These are phyloP conservation scores for Parus major DNA, from an alignment of 2,113 vertebrate genomes.

Conservation along the genomic window DNA sequence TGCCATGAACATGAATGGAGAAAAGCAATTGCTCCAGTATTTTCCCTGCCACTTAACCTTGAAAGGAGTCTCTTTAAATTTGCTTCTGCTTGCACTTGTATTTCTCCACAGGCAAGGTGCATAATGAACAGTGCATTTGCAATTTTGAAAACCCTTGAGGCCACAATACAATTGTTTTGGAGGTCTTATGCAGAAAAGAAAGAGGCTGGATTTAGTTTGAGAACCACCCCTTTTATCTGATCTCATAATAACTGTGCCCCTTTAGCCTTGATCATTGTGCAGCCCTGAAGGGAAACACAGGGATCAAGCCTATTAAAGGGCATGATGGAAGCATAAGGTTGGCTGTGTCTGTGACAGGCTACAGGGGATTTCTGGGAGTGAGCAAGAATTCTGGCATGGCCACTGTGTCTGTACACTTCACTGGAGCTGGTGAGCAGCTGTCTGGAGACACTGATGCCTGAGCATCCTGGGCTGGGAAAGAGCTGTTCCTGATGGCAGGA, in stretches of 20 bases:
- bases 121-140: background rate
- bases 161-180: background rate
- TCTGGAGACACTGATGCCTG: background rate
- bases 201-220: background rate
- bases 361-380: background rate
- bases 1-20: background rate
- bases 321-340: background rate
- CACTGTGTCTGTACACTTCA: background rate
- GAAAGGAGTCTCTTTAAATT: background rate
- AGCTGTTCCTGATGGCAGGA: background rate
- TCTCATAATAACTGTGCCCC: background rate
- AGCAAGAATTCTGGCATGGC: background rate
- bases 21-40: background rate
- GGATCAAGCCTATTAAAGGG: background rate
- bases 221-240: background rate
- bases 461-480: background rate
- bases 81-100: background rate
- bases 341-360: background rate
- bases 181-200: background rate
- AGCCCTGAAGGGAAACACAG: background rate
- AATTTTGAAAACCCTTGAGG: background rate
- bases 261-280: background rate
- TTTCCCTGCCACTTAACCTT: constrained; percentile 3
- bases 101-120: constrained; percentile 8
- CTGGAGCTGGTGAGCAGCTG: background rate